These are phyloP conservation scores for Gastrophryne carolinensis DNA, from an alignment of 2,797 vertebrate species.

Conservation along the genomic window DNA sequence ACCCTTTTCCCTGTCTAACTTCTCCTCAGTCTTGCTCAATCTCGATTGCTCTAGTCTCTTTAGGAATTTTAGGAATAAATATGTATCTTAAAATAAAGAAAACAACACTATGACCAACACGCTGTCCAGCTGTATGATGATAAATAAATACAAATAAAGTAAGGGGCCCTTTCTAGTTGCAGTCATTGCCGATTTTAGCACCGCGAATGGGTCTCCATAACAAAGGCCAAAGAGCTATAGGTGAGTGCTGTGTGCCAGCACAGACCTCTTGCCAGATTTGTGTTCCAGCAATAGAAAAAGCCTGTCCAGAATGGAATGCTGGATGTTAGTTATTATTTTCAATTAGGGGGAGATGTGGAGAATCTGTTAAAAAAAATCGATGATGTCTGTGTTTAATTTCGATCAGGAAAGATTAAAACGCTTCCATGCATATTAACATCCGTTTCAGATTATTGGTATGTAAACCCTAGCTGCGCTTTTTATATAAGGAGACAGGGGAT, in stretches of 20 bases:
- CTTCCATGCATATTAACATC: conserved; percentile 46
- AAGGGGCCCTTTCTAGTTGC: too few relatives aligned
- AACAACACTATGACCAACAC: too few relatives aligned
- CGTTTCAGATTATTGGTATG: conserved; percentile 49
- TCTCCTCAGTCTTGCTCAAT: too few relatives aligned
- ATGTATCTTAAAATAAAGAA: too few relatives aligned
- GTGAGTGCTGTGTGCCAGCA: not conserved
- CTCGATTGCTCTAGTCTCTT: too few relatives aligned
- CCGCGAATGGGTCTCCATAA: too few relatives aligned
- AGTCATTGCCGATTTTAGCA: too few relatives aligned
- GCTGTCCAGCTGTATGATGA: too few relatives aligned
- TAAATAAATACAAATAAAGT: too few relatives aligned
- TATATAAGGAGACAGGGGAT: conserved; percentile 40
- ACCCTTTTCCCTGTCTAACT: too few relatives aligned
- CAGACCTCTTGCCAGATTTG: not conserved
- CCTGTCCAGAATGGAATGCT: not conserved
- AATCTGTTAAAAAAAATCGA: conserved; percentile 48
- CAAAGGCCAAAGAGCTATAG: too few relatives aligned
- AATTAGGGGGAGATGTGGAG: conserved; percentile 45
- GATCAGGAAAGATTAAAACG: conserved; percentile 54
- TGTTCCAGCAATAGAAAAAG: not conserved
- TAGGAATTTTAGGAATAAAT: too few relatives aligned
- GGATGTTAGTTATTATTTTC: conserved; percentile 52
- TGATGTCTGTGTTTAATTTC: conserved; percentile 51
- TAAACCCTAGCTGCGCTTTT: conserved; percentile 13